Evolutionary conservation across 2,888 invertebrate genomes (phyloP).

Genomic region (Chrysina gloriosa): DNA sequence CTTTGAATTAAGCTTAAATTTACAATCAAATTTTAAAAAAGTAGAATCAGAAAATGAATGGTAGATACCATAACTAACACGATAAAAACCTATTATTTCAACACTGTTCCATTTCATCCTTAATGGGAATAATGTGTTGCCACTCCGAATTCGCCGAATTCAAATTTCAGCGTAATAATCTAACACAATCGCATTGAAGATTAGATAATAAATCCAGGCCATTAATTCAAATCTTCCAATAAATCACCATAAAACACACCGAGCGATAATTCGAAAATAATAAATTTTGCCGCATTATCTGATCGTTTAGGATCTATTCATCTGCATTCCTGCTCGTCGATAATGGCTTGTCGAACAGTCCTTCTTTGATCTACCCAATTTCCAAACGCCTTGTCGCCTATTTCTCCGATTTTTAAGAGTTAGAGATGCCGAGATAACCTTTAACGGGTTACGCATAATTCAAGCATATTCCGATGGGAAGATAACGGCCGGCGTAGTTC

Average conservation of each 20-base stretch:
- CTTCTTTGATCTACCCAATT: background rate
- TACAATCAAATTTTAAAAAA: too few species aligned
- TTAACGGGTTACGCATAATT: conserved; percentile 58
- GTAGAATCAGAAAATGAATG: too few species aligned
- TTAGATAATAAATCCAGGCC: too few species aligned
- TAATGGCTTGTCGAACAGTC: conserved; percentile 3
- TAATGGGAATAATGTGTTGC: too few species aligned
- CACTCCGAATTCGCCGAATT: too few species aligned
- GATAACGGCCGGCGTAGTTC: conserved; percentile 7
- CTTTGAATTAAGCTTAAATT: too few species aligned
- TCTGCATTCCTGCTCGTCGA: background rate
- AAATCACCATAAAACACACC: background rate
- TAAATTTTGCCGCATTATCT: conserved; percentile 1
- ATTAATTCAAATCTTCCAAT: background rate
- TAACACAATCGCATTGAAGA: too few species aligned
- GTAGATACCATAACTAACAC: too few species aligned
- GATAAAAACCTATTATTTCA: too few species aligned
- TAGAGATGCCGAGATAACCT: conserved; percentile 13
- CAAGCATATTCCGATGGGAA: conserved; percentile 41
- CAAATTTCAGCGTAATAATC: too few species aligned
- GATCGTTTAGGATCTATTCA: conserved; percentile 15
- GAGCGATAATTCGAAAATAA: background rate
- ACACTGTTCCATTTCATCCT: too few species aligned
- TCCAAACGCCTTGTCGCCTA: background rate
- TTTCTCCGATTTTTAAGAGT: conserved; percentile 12